Evolutionary conservation across 2,113 vertebrate species (phyloP), one percentile per base, ranked within the genome.

Genomic region (Phylloscopus whistleri): DNA sequence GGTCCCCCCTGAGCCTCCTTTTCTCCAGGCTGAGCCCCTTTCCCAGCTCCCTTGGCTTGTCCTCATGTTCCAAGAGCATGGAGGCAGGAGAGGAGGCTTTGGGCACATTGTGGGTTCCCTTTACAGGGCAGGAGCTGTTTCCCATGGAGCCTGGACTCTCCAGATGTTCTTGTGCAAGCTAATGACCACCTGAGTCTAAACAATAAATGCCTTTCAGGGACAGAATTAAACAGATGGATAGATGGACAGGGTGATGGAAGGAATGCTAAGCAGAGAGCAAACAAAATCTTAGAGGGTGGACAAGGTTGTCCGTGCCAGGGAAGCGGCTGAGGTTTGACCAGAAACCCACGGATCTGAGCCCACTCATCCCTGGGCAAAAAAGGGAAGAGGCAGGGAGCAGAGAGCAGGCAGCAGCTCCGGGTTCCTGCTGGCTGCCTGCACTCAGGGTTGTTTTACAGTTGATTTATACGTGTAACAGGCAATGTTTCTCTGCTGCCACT

Each of bases 381-480:
- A 52, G 39, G 46, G 43, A 52, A 19, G 74, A 63, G 39, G 64
- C 52, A 68, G 39, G 30, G 52, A 93, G 60, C 0, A 1, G 52
- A 44, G 39, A 83, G 49, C 55, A 81, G 53, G 83, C 76, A 59
- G 77, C 3, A 2, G 75, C n/a, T 49, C 55, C 7, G 59, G 19
- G 30, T 79, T 33, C 39, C 75, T 1, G 13, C 80, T 17, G 55
- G 13, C 62, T 84, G 89, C 51, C 79, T 66, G 82, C 37, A 23
- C 73, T 63, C 13, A 0, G 18, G 37, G 41, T 30, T 96, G 94
- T 69, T 97, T 83, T 80, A 91, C 77, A 81, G 37, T 6, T 96
- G 96, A 96, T 96, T 97, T 96, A 93, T 87, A 90, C 0, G 2
- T 80, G 90, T 88, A 97, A 82, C 84, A 84, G 67, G 92, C 93